Percentiles rank a stretch among this genome's conserved stretches.
Conservation (phyloP, 2,888 invertebrate species). For the Dasypogon diadema region DNA sequence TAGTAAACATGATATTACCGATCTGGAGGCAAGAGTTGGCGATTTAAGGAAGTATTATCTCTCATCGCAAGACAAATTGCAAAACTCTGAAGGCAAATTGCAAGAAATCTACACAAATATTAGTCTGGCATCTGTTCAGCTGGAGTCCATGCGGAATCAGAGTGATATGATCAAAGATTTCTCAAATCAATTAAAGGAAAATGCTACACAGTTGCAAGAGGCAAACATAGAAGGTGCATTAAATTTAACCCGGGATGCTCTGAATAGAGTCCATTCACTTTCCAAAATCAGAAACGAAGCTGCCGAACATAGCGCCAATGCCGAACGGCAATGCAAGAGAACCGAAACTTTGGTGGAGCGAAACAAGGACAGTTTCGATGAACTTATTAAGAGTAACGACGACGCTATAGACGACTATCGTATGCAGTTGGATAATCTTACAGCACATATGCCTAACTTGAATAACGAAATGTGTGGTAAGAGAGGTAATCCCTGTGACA, state of each 20-base stretch:
- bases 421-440: constrained; percentile 76
- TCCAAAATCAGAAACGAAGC: constrained; percentile 73
- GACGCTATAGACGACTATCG: constrained; percentile 76
- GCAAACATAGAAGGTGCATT: constrained; percentile 96
- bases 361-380: constrained; percentile 73
- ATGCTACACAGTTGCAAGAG: constrained; percentile 93
- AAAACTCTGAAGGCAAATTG: constrained; percentile 75
- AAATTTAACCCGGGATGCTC: constrained; percentile 87
- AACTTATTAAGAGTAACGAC: constrained; percentile 80
- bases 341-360: constrained; percentile 75
- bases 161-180: constrained; percentile 76
- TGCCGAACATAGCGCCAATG: constrained; percentile 72
- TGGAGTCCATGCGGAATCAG: constrained; percentile 76
- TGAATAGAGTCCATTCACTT: constrained; percentile 72
- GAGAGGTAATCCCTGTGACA: constrained; percentile 84
- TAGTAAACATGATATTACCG: constrained; percentile 75
- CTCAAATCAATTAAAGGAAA: constrained; percentile 83
- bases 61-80: constrained; percentile 73
- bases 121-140: constrained; percentile 77
- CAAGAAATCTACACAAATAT: constrained; percentile 80
- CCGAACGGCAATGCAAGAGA: constrained; percentile 75
- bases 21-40: constrained; percentile 73
- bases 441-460: constrained; percentile 82
- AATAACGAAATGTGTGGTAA: constrained; percentile 90
- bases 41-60: constrained; percentile 73